These are phyloP conservation scores for Sarcophaga carnaria DNA, from an alignment of 2,888 invertebrate species.

Conservation along the genomic window DNA sequence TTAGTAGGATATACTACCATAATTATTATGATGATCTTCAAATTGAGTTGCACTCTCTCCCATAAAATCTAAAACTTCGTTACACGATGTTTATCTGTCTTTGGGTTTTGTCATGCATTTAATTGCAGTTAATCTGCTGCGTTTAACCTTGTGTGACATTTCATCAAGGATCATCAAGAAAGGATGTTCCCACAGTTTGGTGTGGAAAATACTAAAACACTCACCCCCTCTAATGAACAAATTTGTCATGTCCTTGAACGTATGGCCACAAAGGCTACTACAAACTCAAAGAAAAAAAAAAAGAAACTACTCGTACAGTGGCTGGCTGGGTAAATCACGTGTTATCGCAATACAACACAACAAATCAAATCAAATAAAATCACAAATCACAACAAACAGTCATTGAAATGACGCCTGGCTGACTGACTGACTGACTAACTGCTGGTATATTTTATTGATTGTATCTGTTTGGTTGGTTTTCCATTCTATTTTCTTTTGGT, in stretches of 20 bases:
- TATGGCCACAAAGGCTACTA: constrained; percentile 27
- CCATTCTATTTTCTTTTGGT: neutral
- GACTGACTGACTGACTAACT: neutral
- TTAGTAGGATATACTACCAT: too few relatives aligned
- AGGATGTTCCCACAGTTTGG: constrained; percentile 63
- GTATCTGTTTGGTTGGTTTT: constrained; percentile 3
- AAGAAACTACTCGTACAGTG: constrained; percentile 31
- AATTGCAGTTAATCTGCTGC: constrained; percentile 77
- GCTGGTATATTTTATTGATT: constrained; percentile 23
- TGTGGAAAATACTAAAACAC: constrained; percentile 5
- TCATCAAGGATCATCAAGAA: constrained; percentile 71
- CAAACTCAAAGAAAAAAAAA: neutral
- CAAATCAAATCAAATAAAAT: constrained; percentile 53
- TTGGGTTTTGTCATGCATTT: constrained; percentile 65
- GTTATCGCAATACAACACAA: constrained; percentile 46
- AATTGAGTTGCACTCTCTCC: constrained; percentile 40
- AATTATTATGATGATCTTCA: constrained; percentile 16
- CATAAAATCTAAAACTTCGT: constrained; percentile 50
- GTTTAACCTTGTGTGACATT: constrained; percentile 77
- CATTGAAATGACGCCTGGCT: constrained; percentile 7
- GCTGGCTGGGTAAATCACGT: constrained; percentile 62
- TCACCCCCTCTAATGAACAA: constrained; percentile 57
- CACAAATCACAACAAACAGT: constrained; percentile 63
- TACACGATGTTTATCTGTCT: constrained; percentile 53
- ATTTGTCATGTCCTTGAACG: constrained; percentile 64